phyloP scores from a whole-genome alignment of 1,140 invertebrate species.

The Meloidogyne exigua region DNA sequence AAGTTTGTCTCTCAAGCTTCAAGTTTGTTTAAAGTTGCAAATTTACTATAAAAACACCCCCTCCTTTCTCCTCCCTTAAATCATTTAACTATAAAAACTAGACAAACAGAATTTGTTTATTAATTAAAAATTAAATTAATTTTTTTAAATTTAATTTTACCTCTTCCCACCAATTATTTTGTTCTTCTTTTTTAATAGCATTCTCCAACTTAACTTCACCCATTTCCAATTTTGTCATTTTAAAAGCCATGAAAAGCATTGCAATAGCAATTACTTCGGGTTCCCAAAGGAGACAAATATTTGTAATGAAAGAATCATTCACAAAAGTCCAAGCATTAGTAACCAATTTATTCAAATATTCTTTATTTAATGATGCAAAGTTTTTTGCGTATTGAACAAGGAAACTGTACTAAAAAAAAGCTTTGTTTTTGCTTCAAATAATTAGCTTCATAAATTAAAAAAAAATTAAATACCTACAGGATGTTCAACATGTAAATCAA shows the following conservation, averaged over 20 bases:
- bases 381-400: conserved; percentile 94
- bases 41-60: no score
- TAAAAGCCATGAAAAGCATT: conserved; percentile 53
- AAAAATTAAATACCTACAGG: no score
- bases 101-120: no score
- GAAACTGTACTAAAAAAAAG: conserved; percentile 74
- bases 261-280: conserved; percentile 74
- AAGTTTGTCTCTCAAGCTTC: no score
- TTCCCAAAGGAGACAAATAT: conserved; percentile 94
- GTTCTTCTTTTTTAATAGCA: conserved; percentile 72
- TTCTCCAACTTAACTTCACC: no score
- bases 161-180: conserved; percentile 21
- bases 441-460: no score
- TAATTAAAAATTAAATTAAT: no score
- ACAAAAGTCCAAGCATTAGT: conserved; percentile 99
- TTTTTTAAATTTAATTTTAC: neutral
- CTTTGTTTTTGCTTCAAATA: no score
- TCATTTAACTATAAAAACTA: no score
- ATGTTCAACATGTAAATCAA: conserved; percentile 96
- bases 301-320: conserved; percentile 95
- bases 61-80: no score
- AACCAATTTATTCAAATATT: conserved; percentile 89
- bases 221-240: conserved; percentile 21
- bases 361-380: conserved; percentile 78
- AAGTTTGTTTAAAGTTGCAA: no score